Percentiles rank a stretch among this genome's conserved stretches.
Conservation (phyloP, 2,888 invertebrate genomes). For the Ctenicera cuprea region DNA sequence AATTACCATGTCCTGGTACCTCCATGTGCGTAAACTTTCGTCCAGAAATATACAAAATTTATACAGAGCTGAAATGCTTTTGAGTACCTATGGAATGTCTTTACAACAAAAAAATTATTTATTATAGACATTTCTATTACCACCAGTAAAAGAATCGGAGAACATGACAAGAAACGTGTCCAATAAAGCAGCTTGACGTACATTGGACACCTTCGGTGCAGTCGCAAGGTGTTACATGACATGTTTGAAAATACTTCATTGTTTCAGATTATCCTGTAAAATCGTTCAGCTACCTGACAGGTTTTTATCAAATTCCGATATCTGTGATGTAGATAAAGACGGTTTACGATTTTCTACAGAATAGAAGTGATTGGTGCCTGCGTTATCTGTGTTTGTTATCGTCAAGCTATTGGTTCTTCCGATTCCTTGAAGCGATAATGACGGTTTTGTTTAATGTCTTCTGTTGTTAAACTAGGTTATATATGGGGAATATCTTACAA, state of each 20-base stretch:
- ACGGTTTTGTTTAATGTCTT: conserved; percentile 26
- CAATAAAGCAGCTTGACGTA: conserved; percentile 41
- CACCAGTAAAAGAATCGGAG: conserved; percentile 32
- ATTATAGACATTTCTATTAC: conserved; percentile 11
- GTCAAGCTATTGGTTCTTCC: conserved; percentile 18
- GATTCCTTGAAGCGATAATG: conserved; percentile 40
- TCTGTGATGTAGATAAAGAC: conserved; percentile 47
- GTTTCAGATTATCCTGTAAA: conserved; percentile 53
- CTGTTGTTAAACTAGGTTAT: background rate
- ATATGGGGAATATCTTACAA: background rate
- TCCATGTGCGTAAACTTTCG: no score
- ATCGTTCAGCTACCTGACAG: conserved; percentile 49
- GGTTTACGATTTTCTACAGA: conserved; percentile 43
- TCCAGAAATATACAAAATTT: no score
- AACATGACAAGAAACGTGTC: conserved; percentile 41
- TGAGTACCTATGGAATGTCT: background rate
- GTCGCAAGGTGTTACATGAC: conserved; percentile 54
- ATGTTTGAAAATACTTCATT: conserved; percentile 53
- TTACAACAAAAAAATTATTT: background rate
- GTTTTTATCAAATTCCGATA: conserved; percentile 50
- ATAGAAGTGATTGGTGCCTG: conserved; percentile 43
- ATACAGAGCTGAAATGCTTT: no score
- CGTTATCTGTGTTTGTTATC: conserved; percentile 43
- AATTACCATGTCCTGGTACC: no score
- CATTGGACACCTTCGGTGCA: conserved; percentile 46